Base-by-base conservation (phyloP, 1,140 invertebrate species). In the Drosophila truncata region DNA sequence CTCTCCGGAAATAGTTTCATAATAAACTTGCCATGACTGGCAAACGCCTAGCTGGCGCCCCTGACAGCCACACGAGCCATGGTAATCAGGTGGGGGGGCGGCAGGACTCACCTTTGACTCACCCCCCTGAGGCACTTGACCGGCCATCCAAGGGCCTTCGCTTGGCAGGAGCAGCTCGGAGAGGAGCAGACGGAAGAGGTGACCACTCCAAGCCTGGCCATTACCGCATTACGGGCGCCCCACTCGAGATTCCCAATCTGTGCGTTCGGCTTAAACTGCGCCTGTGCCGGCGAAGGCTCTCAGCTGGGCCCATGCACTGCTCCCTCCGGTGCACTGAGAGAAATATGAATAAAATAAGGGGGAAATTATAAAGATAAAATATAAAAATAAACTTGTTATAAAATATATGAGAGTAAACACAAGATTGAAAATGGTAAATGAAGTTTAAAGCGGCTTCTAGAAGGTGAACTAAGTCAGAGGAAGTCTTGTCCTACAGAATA, bases 241-340 rank as follows among this genome's bases (percentile, higher is more conserved):
- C 82, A 72, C 75, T 78, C 64, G 66, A 73, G 60, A 66, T 47
- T 55, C 37, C 23, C 84, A 87, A 82, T 85, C 82, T 82, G 74
- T 57, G 78, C 72, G 59, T 57, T 46, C 33, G 76, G 73, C 77
- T 66, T 82, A 57, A 49, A 88, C 73, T 88, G 84, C 84, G 84
- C 84, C 85, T 88, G 52, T 81, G 84, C 81, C 78, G 73, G 44
- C 75, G 44, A 59, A n/a, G 69, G 37, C 71, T 74, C 84, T 87
- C 79, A 86, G 73, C 74, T 67, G 76, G 65, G 80, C 62, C 49
- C 78, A 47, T 76, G 61, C 74, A 76, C 46, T 76, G 71, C 65
- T 69, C 60, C 60, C 60, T 46, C 9, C 16, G 27, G 8, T 35
- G 11, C 66, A 70, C 66, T 9, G 37, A 5, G 13, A 14, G 10